Base-by-base conservation (phyloP, 1,140 invertebrate genomes). In the Pogonomyrmex californicus region DNA sequence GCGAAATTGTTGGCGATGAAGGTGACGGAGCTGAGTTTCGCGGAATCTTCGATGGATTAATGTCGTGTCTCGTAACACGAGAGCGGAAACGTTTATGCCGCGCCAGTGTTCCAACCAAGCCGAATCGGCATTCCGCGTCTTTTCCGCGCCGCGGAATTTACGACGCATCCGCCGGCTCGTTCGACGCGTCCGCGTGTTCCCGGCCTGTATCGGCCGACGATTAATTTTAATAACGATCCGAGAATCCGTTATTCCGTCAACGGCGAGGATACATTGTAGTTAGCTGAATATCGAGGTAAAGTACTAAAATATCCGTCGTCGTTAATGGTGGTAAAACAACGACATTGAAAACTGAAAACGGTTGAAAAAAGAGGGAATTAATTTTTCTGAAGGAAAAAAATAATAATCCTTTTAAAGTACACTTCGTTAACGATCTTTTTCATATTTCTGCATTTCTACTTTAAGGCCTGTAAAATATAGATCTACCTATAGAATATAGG, bases 151-250 rank as follows among this genome's bases (percentile, higher is more conserved):
- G 63, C 79, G 41, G 66, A 0, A 83, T 83, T 83, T 83, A 83
- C 54, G 77, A 56, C 47, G 47, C 47, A 82, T 82, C 51, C 78
- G 41, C 38, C 30, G 6, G 63, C 47, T 78, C 62, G 7, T 66
- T n/a, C 63, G 62, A 79, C 77, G 14, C 71, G 62, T 4, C 41
- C 76, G 77, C 77, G 12, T 68, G 36, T 71, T 76, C 75, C 36
- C 44, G 38, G 62, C 36, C 41, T 14, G 54, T 41, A 88, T 88
- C 76, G 71, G 54, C 47, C 56, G 41, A 36, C n/a, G 70, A 88
- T 89, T 89, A 77, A 89, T 89, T 89, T 88, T 89, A 86, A 56
- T 88, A 71, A 41, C 70, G 68, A 89, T 82, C 56, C 66, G 62
- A 71, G 82, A 83, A 90, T 89, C 63, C 68, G 76, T 87, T 89